Evolutionary conservation across 2,888 invertebrate genomes (phyloP), one percentile per base, ranked within the genome.

Genomic region (Abrostola triplasia): DNA sequence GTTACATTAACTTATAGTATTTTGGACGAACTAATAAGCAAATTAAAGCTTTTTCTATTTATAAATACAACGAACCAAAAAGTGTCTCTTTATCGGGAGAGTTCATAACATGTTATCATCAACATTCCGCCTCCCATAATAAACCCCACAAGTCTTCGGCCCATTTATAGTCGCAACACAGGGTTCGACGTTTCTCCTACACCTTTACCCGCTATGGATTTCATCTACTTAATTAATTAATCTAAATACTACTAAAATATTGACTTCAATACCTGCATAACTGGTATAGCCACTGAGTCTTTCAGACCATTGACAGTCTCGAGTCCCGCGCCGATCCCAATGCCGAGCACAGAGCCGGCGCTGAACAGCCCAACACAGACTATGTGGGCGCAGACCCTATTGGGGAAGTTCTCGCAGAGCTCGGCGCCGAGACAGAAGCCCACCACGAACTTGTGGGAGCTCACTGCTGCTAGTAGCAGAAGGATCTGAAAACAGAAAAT

Each of bases 361-460:
- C 97, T 95, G 88, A 97, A 97, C 35, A 97, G 91, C 2, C 91
- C 82, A 57, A 97, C 95, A 50, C 96, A 95, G 8, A 95, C 75
- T 24, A 96, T 90, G 70, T 97, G 96, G 44, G 91, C 88, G 54
- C 94, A 91, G 51, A 92, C 66, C 0, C 88, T 84, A 0, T 86
- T 84, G 0, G 87, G 86, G 24, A 93, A 86, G 77, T 93, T 95
- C n/a, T 95, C 95, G 49, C 95, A 95, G 62, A 98, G 92, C 88
- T 97, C 97, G 0, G 97, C 95, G 0, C 98, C 98, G 52, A 98
- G 93, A 78, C 97, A 98, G 89, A 98, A 97, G 0, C 97, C 96
- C 59, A 98, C 97, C 12, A 98, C 97, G 76, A 96, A 95, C 90
- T 98, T 98, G 91, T 98, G 98, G 5, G 97, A 96, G 0, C 97